These are phyloP conservation scores for Tenthredo scrophulariae DNA, from an alignment of 2,888 invertebrate genomes.

Conservation along the genomic window DNA sequence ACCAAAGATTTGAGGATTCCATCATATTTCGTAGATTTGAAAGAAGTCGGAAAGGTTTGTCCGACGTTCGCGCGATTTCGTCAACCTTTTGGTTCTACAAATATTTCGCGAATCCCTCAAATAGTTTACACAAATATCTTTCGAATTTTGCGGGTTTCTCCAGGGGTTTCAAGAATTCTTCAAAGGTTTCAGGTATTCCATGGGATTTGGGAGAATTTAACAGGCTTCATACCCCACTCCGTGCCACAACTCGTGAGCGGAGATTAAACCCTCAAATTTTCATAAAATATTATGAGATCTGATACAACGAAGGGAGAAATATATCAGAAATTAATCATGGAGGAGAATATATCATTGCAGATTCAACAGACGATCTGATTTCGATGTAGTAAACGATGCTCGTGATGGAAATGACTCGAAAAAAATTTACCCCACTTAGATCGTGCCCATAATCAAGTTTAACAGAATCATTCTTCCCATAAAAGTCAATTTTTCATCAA, in stretches of 20 bases:
- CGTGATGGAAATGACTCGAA: neutral
- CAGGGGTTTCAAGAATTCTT: neutral
- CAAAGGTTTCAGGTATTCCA: neutral
- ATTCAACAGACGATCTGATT: neutral
- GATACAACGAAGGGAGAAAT: neutral
- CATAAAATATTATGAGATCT: neutral
- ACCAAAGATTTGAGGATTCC: neutral
- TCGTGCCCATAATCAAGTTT: neutral
- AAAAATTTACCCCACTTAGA: neutral
- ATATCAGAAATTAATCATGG: too few species aligned
- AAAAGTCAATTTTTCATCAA: slow-evolving; percentile 11
- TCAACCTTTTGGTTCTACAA: neutral
- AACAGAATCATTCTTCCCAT: neutral
- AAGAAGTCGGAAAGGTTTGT: neutral
- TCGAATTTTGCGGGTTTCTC: neutral
- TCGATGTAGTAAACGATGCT: neutral
- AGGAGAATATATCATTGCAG: neutral
- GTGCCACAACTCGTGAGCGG: neutral
- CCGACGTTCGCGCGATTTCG: neutral
- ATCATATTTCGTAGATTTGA: neutral
- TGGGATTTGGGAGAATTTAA: neutral
- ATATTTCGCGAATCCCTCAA: neutral
- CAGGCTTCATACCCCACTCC: neutral
- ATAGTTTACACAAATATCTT: neutral
- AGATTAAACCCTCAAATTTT: neutral